Percentiles rank a stretch among this genome's conserved stretches.
Evolutionary conservation across 2,797 vertebrate genomes (phyloP).

Genomic region (Falco berigora): DNA sequence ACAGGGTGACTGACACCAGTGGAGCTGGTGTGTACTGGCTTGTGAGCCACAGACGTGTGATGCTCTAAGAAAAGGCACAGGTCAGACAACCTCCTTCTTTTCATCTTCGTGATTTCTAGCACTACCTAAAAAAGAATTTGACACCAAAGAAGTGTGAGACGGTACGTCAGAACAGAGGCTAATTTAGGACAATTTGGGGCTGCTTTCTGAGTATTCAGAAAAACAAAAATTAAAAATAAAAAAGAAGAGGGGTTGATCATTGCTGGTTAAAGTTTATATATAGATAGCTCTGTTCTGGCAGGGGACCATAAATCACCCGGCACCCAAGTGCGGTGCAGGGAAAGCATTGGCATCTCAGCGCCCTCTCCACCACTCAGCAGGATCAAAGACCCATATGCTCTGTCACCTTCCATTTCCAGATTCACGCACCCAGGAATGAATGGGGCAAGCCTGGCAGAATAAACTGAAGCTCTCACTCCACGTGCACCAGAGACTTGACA

Average conservation of each 20-base stretch:
- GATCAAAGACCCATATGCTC: not conserved
- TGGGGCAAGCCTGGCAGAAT: not conserved
- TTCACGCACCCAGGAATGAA: not conserved
- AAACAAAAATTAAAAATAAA: not conserved
- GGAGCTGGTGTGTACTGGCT: not conserved
- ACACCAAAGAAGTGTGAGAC: slow-evolving; percentile 38
- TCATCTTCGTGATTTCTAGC: slow-evolving; percentile 17
- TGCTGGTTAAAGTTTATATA: not conserved
- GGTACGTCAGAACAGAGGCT: slow-evolving; percentile 14
- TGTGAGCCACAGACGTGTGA: not conserved
- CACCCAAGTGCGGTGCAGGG: not conserved
- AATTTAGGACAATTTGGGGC: slow-evolving; percentile 1
- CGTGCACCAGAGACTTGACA: not conserved
- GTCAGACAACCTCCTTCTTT: not conserved
- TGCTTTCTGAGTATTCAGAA: not conserved
- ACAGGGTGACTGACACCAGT: not conserved
- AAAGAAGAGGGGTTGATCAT: not conserved
- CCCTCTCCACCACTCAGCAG: not conserved
- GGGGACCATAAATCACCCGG: not conserved
- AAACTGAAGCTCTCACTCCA: not conserved
- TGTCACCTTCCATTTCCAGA: not conserved
- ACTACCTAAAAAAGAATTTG: slow-evolving; percentile 21
- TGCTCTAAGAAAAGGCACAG: slow-evolving; percentile 31
- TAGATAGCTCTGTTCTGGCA: not conserved
- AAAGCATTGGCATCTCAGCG: not conserved